Evolutionary conservation across 2,113 vertebrate genomes (phyloP), one percentile per base, ranked within the genome.

Genomic region (Psittacula cyanocephala): DNA sequence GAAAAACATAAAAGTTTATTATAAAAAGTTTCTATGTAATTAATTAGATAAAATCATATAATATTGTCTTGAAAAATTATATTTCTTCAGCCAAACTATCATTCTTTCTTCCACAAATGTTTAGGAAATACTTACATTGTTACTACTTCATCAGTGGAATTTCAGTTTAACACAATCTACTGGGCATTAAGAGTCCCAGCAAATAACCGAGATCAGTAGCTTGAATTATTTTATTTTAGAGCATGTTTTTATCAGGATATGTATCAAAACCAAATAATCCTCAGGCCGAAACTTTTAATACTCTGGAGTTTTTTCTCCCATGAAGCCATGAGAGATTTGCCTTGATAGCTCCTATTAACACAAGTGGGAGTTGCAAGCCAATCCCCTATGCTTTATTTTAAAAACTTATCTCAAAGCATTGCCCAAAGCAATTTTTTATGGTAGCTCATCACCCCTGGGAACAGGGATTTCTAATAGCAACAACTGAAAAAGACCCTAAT

Each of bases 401-500:
- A 94, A 82, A 95, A 95, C 50, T 95, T 95, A 93, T 93, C 96
- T 97, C 91, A 93, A 95, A 97, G 95, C 94, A 86, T 91, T 92
- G 95, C 96, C 89, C 84, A 91, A 93, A 97, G 96, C 91, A 95
- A 96, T 94, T 91, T 95, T 96, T 96, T 94, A 81, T 89, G 94
- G 85, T 94, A 88, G 78, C 64, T 86, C 86, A 70, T 39, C 85
- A 86, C 94, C 75, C 85, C 43, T 96, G 94, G 91, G 95, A 97
- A 71, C 44, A 52, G 75, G 87, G 89, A 95, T 96, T 95, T 96
- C 86, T 90, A 96, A 96, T 84, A 68, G 88, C 86, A 97, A 95
- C 91, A 96, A 93, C 77, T 67, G 88, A 88, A 95, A 97, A 95
- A 95, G 92, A 90, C 90, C 67, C 3, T 96, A 95, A 97, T 96